Evolutionary conservation across 2,113 vertebrate genomes (phyloP).

Genomic region (Mohoua ochrocephala): DNA sequence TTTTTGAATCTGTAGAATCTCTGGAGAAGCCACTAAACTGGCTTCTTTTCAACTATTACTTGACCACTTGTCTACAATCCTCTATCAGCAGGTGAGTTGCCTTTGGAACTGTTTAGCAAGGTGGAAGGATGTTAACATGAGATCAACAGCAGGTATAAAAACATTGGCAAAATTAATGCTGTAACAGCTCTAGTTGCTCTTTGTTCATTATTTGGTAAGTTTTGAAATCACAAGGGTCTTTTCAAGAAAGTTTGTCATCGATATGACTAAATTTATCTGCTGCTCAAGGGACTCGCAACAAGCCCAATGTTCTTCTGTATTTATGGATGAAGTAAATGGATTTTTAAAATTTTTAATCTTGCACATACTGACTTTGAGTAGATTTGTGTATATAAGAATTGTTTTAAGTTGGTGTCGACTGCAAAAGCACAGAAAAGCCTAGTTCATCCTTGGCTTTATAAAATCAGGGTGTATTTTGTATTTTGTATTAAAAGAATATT

Average conservation of each 20-base stretch:
- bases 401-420: background rate
- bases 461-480: background rate
- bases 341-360: background rate
- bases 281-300: background rate
- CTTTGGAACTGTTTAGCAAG: background rate
- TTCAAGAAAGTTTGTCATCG: background rate
- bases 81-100: conserved; percentile 89
- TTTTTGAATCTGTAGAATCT: conserved; percentile 90
- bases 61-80: conserved; percentile 96
- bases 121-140: conserved; percentile 11
- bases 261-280: background rate
- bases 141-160: background rate
- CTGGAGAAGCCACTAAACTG: conserved; percentile 95
- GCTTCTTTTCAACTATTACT: conserved; percentile 98
- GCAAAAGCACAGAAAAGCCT: background rate
- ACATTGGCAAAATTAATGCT: background rate
- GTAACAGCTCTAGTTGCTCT: background rate
- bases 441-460: background rate
- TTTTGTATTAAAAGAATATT: background rate
- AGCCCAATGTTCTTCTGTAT: background rate
- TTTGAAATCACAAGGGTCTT: background rate
- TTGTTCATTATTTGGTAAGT: background rate
- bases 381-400: background rate
- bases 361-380: background rate
- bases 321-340: background rate